Base-by-base conservation (phyloP, 2,888 invertebrate genomes). In the Macrosiphum euphorbiae region DNA sequence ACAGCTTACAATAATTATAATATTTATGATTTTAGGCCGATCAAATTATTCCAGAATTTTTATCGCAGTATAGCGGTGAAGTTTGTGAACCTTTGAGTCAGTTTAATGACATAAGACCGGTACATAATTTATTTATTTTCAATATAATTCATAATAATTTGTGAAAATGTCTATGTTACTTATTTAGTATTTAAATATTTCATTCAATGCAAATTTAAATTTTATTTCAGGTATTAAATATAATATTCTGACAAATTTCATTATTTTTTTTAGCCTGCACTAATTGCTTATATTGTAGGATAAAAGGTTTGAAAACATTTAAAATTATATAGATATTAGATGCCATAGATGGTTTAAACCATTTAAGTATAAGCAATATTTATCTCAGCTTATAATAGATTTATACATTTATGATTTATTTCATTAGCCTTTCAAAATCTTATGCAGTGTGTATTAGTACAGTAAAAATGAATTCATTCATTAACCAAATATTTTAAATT, bases 41-140 rank as follows among this genome's bases (percentile, higher is more conserved):
- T 44, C 92, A 92, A 61, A 11, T 35, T n/a, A 50, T 92, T 35
- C 92, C 92, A 67, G 61, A 87, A 61, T 92, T 85, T 28, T 87
- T 92, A 50, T 58, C n/a, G 0, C 20, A 44, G 24, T 87, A 47
- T 86, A 10, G 78, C 28, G 24, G 20, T n/a, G 4, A 13, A 44
- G 10, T 2, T 67, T 5, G 13, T 3, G 44, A 44, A 91, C 44
- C 35, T 20, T 28, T 3, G 16, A 78, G 1, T 67, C 91, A 91
- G 10, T 91, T 91, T 26, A 84, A 91, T 41, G 91, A 91, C 11
- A 91, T 91, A 52, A 41, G 91, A 52, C 7, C 85, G 85, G 91
- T 91, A 61, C 8, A 61, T 13, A 61, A 28, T 44, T 61, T 58
- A 44, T 88, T 55, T 55, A 55, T 35, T 88, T 52, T 88, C 28